Base-by-base conservation (phyloP, 2,113 vertebrate species). In the Odocoileus virginianus region DNA sequence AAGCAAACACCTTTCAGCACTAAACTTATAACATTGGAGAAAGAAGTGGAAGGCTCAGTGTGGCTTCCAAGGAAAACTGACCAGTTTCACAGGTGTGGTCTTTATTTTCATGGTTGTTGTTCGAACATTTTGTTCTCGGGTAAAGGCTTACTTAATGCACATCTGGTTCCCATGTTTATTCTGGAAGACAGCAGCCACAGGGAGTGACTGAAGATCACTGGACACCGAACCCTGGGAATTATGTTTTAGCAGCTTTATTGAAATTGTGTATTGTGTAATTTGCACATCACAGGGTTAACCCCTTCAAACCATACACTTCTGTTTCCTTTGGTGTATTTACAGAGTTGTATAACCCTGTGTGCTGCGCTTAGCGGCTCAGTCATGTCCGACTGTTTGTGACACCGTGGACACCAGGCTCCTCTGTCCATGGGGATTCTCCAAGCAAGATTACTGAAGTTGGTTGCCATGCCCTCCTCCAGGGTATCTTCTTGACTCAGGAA, bases 121-220 rank as follows among this genome's bases (percentile, higher is more conserved):
- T 43, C 45, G 89, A 83, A 93, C 60, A n/a, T 78, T 95, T 82
- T 89, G 91, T 97, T 91, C 91, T 87, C 47, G 10, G 13, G 71
- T 28, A 23, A 28, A 28, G 36, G 43, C 27, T 87, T 81, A 47
- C 43, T 93, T 82, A 64, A 55, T 19, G 12, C 55, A 74, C 92
- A 78, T 90, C 94, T 96, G 94, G 74, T 90, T 90, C 95, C n/a
- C 64, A 21, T 92, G 87, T 92, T 95, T 95, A 19, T 90, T 91
- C 58, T 97, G 84, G 92, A 95, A 95, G 61, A 74, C 25, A 52
- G 25, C 45, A 89, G 78, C 76, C 60, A 36, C 14, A 21, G 9
- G 50, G 27, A 54, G 54, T 85, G 17, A 90, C 79, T 61, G 87
- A 61, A 95, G 60, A 83, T 67, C 36, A 74, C 74, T 82, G 95